Base-by-base conservation (phyloP, 2,797 vertebrate genomes). In the Lagodon rhomboides region DNA sequence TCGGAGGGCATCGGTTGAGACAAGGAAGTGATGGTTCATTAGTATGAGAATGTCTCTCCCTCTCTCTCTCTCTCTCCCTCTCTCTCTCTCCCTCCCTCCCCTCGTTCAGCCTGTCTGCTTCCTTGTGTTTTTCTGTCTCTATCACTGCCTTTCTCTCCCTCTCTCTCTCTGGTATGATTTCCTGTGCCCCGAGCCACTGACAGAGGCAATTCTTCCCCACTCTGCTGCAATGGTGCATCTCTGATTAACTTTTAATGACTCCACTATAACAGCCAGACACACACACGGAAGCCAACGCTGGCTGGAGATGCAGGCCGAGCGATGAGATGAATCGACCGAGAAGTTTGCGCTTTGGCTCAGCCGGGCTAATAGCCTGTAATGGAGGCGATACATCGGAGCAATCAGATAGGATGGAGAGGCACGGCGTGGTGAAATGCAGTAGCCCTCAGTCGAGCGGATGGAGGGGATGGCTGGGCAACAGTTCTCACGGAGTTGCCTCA, bases 181-280 rank as follows among this genome's bases (percentile, higher is more conserved):
- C 90, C 89, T 92, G 85, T 87, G 91, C 92, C 92, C 68, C 60
- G 76, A 93, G 93, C 91, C 91, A 92, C 88, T 92, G 90, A 93
- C 92, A 91, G 85, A 93, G 85, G 85, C 88, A 92, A 91, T 91
- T 92, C 88, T 90, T 85, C 61, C 88, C 77, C 84, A 85, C 84
- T 92, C 88, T 81, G 77, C 86, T 90, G 91, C 91, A 91, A 87
- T 82, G 91, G 79, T 89, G 92, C 89, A 86, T 92, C 86, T 89
- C 85, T 91, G 91, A 93, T 95, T 89, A 93, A 92, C 89, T 92
- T 93, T 94, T 94, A 90, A 94, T 92, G 91, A 88, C 85, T 90
- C 70, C 77, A 82, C 80, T 88, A 68, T 80, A 83, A 80, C 86
- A 82, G 74, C 56, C 80, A 78, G 51, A 85, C 84, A 75, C 80